Base-by-base conservation (phyloP, 2,888 invertebrate species). In the Omphaloscelis lunosa region DNA sequence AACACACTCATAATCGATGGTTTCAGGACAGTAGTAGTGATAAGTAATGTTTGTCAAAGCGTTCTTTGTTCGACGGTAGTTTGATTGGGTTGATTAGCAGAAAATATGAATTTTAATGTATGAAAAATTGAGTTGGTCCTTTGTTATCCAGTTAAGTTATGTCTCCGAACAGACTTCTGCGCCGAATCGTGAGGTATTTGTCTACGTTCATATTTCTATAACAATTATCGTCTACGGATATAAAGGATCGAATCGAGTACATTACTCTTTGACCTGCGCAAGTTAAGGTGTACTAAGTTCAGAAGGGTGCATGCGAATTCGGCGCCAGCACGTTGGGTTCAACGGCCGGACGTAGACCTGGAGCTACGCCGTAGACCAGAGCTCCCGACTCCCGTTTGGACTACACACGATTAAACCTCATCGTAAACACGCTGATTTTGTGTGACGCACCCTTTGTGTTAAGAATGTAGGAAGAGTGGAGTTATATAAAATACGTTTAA, bases 261-360 rank as follows among this genome's bases (percentile, higher is more conserved):
- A 91, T 92, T 93, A 93, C 92, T 90, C 94, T 93, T 93, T 93
- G 91, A 92, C 92, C 92, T 91, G 90, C 88, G 90, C 91, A 91
- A 90, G 91, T 89, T 90, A 90, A 91, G 91, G 92, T 88, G 90
- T 90, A 83, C 86, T 89, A 89, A 90, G 94, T 94, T 93, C 93
- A 93, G 91, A 91, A 94, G 93, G 92, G 93, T 92, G 92, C 93
- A 91, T 90, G 90, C 88, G 93, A 94, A 93, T 96, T 95, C 90
- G 95, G 95, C 92, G 93, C 90, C 93, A 91, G 89, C 90, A 87
- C 89, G 90, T 86, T 84, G 91, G 90, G 96, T 93, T 95, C 95
- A 94, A 92, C 88, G 95, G 86, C 95, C 95, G 95, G 93, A 88
- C 95, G 94, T 95, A 96, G 95, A 94, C 94, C 94, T 93, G 95